Conservation (phyloP, 92 coral and sea anemone species). For the Umimayanthus chanpuru region DNA sequence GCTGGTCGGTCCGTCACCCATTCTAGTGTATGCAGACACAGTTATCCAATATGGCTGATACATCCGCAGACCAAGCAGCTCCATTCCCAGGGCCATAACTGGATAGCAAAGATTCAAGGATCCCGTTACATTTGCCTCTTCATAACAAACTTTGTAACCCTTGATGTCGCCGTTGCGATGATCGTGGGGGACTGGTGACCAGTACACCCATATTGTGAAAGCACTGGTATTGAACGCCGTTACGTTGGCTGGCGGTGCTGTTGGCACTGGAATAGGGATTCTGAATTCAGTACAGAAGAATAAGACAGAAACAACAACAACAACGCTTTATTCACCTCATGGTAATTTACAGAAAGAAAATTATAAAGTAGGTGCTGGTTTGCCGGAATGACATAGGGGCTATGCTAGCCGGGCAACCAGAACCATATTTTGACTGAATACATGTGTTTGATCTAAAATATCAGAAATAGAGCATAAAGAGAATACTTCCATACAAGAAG, state of each 20-base stretch:
- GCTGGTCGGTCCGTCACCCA: constrained; percentile 80
- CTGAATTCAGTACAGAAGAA: background rate
- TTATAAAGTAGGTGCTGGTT: too few relatives aligned
- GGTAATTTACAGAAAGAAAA: too few relatives aligned
- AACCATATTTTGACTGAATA: too few relatives aligned
- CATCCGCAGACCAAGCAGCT: constrained; percentile 67
- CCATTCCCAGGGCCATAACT: constrained; percentile 64
- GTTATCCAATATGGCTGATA: constrained; percentile 75
- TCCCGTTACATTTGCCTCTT: constrained; percentile 56
- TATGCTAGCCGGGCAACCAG: too few relatives aligned
- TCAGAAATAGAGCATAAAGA: too few relatives aligned
- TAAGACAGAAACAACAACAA: background rate
- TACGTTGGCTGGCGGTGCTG: constrained; percentile 82
- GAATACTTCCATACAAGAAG: too few relatives aligned
- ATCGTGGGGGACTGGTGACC: constrained; percentile 65
- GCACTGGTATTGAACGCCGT: constrained; percentile 85
- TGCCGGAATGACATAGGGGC: too few relatives aligned
- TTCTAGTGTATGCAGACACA: constrained; percentile 69
- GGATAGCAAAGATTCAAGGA: constrained; percentile 58
- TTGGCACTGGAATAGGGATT: constrained; percentile 54
- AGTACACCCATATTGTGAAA: constrained; percentile 66
- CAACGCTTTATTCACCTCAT: too few relatives aligned
- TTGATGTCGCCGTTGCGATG: constrained; percentile 77
- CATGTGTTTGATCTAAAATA: too few relatives aligned
- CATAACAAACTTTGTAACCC: constrained; percentile 81